Base-by-base conservation (phyloP, 2,113 vertebrate species). In the Archilochus colubris region DNA sequence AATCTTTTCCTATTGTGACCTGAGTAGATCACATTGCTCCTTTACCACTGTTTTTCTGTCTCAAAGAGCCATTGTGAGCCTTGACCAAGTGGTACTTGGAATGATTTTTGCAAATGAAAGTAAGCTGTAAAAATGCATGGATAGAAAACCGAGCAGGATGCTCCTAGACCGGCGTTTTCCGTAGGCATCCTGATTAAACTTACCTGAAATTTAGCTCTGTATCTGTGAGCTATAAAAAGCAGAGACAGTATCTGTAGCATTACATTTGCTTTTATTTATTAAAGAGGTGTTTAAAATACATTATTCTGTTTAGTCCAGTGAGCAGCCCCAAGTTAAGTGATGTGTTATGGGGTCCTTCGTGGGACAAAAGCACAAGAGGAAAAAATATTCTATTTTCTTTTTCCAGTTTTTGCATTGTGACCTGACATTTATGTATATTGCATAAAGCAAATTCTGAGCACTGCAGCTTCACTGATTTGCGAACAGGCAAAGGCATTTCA, bases 341-440 rank as follows among this genome's bases (percentile, higher is more conserved):
- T 94, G 81, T 78, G 54, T 61, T 84, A 25, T 21, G 46, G 58
- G 24, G 61, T 86, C 24, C 53, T 86, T 64, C 3, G 0, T 82
- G 57, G 74, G 70, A 77, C 4, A 0, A 83, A 82, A 85, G 59
- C 73, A 46, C 64, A 68, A 82, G 44, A 79, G 51, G 30, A 87
- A 43, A 76, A 88, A 66, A 75, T 63, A 36, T 33, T 85, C 73
- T 61, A 6, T 90, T 94, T 91, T 91, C 51, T 21, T 90, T 73
- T 84, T 57, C n/a, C 38, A 28, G 38, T 67, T 92, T 80, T 69
- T 83, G 50, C 33, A 51, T 75, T 64, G 44, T 94, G 72, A 89
- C 66, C 86, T 94, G 67, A 61, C 93, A 80, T 88, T 92, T 92
- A 91, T 96, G 77, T 91, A 76, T 93, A 78, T 95, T 96, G 78